These are phyloP conservation scores for Amblyopsis rosae DNA, from an alignment of 2,113 vertebrate genomes.

Conservation along the genomic window DNA sequence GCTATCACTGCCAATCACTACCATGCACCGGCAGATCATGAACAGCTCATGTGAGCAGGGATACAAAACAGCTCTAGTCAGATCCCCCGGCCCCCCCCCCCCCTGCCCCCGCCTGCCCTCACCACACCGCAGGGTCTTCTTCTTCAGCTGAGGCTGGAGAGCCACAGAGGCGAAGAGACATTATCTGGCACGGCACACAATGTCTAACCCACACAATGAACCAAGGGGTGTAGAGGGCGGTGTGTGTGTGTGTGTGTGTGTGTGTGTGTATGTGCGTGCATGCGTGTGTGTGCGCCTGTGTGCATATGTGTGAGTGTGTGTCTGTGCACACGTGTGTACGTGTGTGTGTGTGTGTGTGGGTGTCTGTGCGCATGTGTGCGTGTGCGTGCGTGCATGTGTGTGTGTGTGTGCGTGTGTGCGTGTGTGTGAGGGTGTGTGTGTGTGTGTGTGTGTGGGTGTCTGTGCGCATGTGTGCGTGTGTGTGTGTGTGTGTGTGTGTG, in stretches of 20 bases:
- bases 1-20: constrained; percentile 33
- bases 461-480: no score
- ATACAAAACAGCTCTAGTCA: constrained; percentile 29
- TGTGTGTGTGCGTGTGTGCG: no score
- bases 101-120: constrained; percentile 16
- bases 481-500: neutral
- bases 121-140: constrained; percentile 30
- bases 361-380: no score
- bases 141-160: constrained; percentile 37
- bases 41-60: neutral
- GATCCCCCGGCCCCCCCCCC: constrained; percentile 37
- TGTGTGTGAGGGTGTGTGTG: no score
- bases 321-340: no score
- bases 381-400: neutral
- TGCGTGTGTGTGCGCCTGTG: no score
- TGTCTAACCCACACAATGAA: constrained; percentile 67
- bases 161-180: constrained; percentile 52
- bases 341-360: no score
- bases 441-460: no score
- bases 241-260: no score
- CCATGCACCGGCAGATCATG: constrained; percentile 18
- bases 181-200: constrained; percentile 64
- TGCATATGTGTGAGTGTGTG: no score
- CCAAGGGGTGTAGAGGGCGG: constrained; percentile 12
- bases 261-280: no score